These are phyloP conservation scores for Sterna hirundo DNA, from an alignment of 2,113 vertebrate species.

Conservation along the genomic window DNA sequence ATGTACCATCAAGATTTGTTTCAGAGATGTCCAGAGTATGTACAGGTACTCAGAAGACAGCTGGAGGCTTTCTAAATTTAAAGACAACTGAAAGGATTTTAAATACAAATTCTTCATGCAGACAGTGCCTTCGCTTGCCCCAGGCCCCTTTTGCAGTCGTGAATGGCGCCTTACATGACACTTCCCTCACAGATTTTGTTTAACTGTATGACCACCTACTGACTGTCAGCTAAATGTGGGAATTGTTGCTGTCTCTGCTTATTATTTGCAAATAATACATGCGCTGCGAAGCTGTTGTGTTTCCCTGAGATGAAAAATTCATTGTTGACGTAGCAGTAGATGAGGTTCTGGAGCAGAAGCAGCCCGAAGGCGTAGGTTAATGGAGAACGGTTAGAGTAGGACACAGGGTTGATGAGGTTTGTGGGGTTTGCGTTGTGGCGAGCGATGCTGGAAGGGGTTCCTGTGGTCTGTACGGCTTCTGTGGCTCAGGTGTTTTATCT, in stretches of 20 bases:
- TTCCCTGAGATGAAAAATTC: background rate
- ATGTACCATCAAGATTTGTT: background rate
- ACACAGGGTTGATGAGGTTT: background rate
- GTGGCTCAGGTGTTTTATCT: background rate
- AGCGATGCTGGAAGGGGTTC: background rate
- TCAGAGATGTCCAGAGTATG: background rate
- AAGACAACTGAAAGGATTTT: background rate
- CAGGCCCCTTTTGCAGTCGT: background rate
- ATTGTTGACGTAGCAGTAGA: background rate
- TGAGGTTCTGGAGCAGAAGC: background rate
- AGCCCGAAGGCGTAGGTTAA: background rate
- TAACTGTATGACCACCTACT: background rate
- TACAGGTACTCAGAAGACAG: background rate
- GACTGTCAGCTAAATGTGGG: background rate
- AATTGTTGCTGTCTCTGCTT: background rate
- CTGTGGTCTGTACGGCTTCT: background rate
- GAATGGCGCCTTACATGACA: background rate
- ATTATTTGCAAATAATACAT: slow-evolving; percentile 8
- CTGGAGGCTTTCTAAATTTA: background rate
- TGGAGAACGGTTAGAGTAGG: background rate
- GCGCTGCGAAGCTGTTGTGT: background rate
- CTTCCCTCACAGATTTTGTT: slow-evolving; percentile 21
- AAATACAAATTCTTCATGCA: background rate
- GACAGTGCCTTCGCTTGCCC: background rate
- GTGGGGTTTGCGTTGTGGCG: background rate